A percentile compares a stretch with the other conserved stretches of the same genome.
These are phyloP conservation scores for Tenthredo notha DNA, from an alignment of 2,888 invertebrate genomes.

Conservation along the genomic window DNA sequence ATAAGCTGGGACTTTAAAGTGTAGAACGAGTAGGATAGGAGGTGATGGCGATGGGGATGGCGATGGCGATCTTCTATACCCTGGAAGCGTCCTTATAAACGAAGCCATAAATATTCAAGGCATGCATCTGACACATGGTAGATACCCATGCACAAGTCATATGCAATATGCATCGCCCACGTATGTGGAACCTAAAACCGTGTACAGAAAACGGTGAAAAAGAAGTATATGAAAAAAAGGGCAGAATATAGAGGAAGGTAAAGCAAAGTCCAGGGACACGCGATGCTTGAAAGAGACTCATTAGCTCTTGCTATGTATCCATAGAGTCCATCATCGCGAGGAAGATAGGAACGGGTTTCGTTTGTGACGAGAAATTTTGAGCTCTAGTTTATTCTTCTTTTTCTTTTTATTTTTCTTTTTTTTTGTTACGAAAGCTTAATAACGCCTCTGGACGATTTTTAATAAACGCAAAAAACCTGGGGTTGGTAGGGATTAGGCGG, in stretches of 20 bases:
- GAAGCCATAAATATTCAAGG: constrained; percentile 50
- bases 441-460: not conserved
- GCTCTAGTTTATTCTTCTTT: not conserved
- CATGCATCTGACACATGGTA: constrained; percentile 45
- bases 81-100: constrained; percentile 18
- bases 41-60: not conserved
- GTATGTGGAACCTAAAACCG: not conserved
- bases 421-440: not conserved
- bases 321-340: not conserved
- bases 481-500: not conserved
- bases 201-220: not conserved
- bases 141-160: not conserved
- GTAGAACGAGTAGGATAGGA: not conserved
- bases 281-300: constrained; percentile 47
- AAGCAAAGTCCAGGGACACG: constrained; percentile 34
- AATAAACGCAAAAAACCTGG: not conserved
- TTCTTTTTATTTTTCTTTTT: not conserved
- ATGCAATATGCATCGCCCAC: not conserved
- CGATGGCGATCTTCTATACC: not conserved
- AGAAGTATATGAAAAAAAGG: not conserved
- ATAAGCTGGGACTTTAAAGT: not conserved
- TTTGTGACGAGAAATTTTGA: not conserved
- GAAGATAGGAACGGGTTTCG: not conserved
- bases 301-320: constrained; percentile 26
- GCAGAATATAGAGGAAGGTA: not conserved